Base-by-base conservation (phyloP, 2,113 vertebrate species). In the Cheirogaleus medius region DNA sequence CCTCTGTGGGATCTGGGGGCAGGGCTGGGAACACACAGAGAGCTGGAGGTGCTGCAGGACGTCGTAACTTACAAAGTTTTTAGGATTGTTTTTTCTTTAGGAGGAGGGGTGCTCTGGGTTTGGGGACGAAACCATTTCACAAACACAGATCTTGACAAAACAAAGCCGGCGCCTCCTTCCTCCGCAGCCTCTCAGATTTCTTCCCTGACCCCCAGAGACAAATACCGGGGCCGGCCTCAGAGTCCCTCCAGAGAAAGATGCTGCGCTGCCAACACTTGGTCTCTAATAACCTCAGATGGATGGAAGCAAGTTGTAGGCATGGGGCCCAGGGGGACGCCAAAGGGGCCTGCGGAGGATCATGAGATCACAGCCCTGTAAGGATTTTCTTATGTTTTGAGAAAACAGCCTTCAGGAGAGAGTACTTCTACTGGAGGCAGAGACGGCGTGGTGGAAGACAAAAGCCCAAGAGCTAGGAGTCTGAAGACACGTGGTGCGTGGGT, bases 91-190 rank as follows among this genome's bases (percentile, higher is more conserved):
- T 82, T 86, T 60, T 54, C 83, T 37, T 86, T 34, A 49, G 47
- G 64, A 87, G 76, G 29, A 93, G 42, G 29, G 32, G 49, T 71
- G 21, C 37, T 52, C 32, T 1, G 37, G 11, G 25, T 69, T 69
- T 89, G 78, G 87, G 17, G 42, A 63, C 58, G 56, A 95, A 97
- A 82, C 42, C 63, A 17, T 94, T 92, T 78, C 69, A 96, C 81
- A 76, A 54, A 25, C 78, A 68, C 58, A 83, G 89, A 94, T 83
- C 56, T 96, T 93, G 44, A 95, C 76, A 83, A 97, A 97, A 91
- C 64, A 90, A 96, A 89, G 77, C 63, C 68, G 80, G 71, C 0
- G 5, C 29, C 73, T 92, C 89, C 84, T 80, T 96, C 83, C 85
- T 91, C 58, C 1, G 8, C 20, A 29, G 34, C 42, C 77, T 95